Evolutionary conservation across 1,140 invertebrate species (phyloP), one percentile per base, ranked within the genome.

Genomic region (Leptinotarsa defecta): DNA sequence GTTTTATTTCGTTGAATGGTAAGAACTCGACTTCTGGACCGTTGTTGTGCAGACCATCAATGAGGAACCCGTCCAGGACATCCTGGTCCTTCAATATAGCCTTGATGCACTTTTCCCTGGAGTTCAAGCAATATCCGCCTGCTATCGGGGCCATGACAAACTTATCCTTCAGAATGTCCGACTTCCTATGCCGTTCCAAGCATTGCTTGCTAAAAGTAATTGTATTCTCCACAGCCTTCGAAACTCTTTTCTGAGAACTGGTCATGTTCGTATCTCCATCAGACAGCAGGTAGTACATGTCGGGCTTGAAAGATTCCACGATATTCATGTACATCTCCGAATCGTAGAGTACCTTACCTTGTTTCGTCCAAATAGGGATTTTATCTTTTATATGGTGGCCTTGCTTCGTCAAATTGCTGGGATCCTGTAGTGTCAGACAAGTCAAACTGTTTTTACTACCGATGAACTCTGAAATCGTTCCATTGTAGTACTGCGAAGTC

Each of bases 11-110:
- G n/a, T 89, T 80, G 63, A 89, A 83, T 17, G 88, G 77, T 65
- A 92, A 85, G 65, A 89, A 83, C 71, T 91, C 88, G 22, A 91
- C 85, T 77, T 87, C 81, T 81, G 89, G 82, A 48, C 92, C 90
- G 85, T 93, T 91, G 72, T 88, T 90, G 82, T 94, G 92, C 74
- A 96, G 91, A 74, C 95, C 95, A 84, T 95, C 93, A 52, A 96
- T 88, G 1, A 94, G 86, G 86, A 91, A 94, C 64, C 95, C 93
- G 68, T 88, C 84, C 71, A 90, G 86, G 49, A 80, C 77, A 20
- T 89, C 82, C 78, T 88, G 88, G 72, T 90, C 86, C 48, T 87
- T 87, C 48, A 93, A 87, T 34, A 94, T 88, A 71, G 89, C 87
- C 81, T 90, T 84, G 19, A 91, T 89, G 77, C 87, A 91, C 48